Evolutionary conservation across 2,113 vertebrate genomes (phyloP).

Genomic region (Upupa epops): DNA sequence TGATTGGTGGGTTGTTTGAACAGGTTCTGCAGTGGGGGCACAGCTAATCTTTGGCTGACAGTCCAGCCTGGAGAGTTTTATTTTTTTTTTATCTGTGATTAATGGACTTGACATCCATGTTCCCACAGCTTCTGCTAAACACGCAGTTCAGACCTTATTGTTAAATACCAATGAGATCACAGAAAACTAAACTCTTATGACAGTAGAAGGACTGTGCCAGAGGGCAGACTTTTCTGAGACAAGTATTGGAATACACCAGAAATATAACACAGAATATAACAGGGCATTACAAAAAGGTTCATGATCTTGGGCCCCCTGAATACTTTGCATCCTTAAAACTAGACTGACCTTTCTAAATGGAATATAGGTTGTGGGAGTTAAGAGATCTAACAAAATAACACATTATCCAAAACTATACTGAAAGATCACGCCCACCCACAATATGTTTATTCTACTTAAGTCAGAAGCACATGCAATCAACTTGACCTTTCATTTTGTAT

Average conservation of each 20-base stretch:
- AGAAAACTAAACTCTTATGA: slow-evolving; percentile 73
- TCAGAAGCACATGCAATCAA: background rate
- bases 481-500: slow-evolving; percentile 5
- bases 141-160: slow-evolving; percentile 66
- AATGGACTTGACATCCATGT: slow-evolving; percentile 81
- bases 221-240: slow-evolving; percentile 63
- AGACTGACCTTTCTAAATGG: slow-evolving; percentile 7
- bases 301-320: background rate
- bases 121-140: slow-evolving; percentile 72
- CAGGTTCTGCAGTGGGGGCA: slow-evolving; percentile 67
- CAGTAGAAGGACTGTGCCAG: slow-evolving; percentile 63
- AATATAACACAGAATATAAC: slow-evolving; percentile 12
- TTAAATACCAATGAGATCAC: slow-evolving; percentile 80
- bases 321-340: background rate
- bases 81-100: slow-evolving; percentile 73
- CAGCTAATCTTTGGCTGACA: slow-evolving; percentile 71
- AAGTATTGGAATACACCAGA: slow-evolving; percentile 36
- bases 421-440: background rate
- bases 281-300: slow-evolving; percentile 16
- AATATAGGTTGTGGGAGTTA: background rate
- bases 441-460: background rate
- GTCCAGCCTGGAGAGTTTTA: slow-evolving; percentile 59
- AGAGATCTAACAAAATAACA: background rate
- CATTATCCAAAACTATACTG: background rate
- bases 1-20: slow-evolving; percentile 66